These are phyloP conservation scores for Loris lydekkerianus DNA, from an alignment of 2,797 vertebrate genomes.

Conservation along the genomic window DNA sequence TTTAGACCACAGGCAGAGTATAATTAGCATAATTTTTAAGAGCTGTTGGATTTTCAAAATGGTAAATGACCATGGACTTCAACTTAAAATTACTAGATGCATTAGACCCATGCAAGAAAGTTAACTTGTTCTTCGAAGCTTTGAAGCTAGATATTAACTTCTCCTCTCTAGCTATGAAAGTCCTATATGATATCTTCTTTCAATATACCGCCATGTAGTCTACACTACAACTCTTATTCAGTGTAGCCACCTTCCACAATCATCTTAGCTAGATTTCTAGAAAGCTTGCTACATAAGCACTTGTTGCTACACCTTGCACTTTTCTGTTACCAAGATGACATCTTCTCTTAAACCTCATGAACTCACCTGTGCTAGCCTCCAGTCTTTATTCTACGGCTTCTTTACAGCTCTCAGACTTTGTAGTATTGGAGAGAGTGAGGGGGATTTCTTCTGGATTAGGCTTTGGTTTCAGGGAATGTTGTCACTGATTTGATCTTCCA, in stretches of 20 bases:
- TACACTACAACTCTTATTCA: neutral
- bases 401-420: neutral
- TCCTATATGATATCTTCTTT: neutral
- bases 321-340: neutral
- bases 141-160: neutral
- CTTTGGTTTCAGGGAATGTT: neutral
- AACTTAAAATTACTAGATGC: neutral
- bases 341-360: neutral
- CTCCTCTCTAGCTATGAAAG: neutral
- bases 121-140: neutral
- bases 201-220: neutral
- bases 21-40: neutral
- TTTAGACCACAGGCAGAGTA: neutral
- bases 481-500: neutral
- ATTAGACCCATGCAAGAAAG: neutral
- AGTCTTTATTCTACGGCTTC: neutral
- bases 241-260: neutral
- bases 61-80: neutral
- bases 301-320: neutral
- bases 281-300: neutral
- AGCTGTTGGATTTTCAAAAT: neutral
- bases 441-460: neutral
- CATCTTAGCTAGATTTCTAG: neutral
- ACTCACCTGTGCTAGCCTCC: neutral
- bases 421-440: neutral